phyloP scores from a whole-genome alignment of 2,113 vertebrate genomes.

The Bos indicus region DNA sequence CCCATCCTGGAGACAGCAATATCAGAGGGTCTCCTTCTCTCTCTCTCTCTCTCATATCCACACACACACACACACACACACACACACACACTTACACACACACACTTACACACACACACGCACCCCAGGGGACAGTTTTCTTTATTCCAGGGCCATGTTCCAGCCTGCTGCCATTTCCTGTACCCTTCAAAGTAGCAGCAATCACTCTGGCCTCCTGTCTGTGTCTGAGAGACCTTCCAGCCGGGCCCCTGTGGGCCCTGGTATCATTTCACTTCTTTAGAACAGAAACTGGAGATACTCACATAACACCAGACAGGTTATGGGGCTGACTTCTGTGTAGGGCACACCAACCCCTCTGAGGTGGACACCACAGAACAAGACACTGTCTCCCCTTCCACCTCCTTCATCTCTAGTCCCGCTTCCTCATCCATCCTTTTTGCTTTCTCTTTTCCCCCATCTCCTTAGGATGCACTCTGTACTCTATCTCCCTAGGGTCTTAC shows the following conservation, averaged over 20 bases:
- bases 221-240: background rate
- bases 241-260: background rate
- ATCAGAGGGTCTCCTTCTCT: background rate
- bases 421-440: background rate
- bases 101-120: rapidly evolving
- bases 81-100: background rate
- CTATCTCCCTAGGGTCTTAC: background rate
- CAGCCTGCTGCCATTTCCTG: background rate
- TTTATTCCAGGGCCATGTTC: background rate
- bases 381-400: background rate
- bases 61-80: background rate
- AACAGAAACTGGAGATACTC: background rate
- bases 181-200: background rate
- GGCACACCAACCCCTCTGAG: rapidly evolving
- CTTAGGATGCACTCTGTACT: background rate
- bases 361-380: background rate
- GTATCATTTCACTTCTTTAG: background rate
- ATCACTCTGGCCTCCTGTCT: background rate
- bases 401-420: background rate
- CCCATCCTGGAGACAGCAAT: background rate
- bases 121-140: background rate
- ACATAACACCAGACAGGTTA: rapidly evolving
- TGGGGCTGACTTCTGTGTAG: background rate
- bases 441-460: background rate
- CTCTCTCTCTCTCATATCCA: background rate